Conservation (phyloP, 2,113 vertebrate species). For the Fulica atra region DNA sequence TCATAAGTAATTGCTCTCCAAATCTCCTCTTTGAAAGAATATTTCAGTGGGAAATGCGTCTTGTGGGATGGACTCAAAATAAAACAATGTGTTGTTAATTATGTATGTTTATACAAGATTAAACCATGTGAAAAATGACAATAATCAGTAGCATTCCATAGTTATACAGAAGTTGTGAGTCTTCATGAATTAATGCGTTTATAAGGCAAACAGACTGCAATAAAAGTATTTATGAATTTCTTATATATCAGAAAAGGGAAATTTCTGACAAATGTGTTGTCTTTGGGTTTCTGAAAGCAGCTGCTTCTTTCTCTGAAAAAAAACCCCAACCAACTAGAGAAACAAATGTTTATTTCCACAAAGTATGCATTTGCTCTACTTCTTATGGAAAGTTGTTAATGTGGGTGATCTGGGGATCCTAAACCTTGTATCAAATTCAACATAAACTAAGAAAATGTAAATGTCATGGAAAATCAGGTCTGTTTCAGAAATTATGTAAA, state of each 20-base stretch:
- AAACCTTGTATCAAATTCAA: neutral
- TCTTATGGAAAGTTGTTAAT: neutral
- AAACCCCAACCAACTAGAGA: neutral
- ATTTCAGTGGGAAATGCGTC: neutral
- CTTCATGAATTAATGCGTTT: neutral
- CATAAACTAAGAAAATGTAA: neutral
- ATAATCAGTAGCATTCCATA: neutral
- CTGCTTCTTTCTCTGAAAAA: neutral
- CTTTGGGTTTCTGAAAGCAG: neutral
- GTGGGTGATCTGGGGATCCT: neutral
- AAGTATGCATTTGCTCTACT: neutral
- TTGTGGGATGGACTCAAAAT: neutral
- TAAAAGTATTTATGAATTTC: neutral
- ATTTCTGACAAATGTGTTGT: neutral
- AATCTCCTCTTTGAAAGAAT: neutral
- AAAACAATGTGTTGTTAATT: neutral
- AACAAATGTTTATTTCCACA: neutral
- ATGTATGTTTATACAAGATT: neutral
- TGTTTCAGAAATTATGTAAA: neutral
- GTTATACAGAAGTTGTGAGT: neutral
- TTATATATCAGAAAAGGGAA: neutral
- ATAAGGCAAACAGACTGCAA: neutral
- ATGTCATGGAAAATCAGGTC: neutral
- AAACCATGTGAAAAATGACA: neutral
- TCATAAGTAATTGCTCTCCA: neutral